These are phyloP conservation scores for Rhorus exstirpatorius DNA, from an alignment of 2,888 invertebrate genomes.

Conservation along the genomic window DNA sequence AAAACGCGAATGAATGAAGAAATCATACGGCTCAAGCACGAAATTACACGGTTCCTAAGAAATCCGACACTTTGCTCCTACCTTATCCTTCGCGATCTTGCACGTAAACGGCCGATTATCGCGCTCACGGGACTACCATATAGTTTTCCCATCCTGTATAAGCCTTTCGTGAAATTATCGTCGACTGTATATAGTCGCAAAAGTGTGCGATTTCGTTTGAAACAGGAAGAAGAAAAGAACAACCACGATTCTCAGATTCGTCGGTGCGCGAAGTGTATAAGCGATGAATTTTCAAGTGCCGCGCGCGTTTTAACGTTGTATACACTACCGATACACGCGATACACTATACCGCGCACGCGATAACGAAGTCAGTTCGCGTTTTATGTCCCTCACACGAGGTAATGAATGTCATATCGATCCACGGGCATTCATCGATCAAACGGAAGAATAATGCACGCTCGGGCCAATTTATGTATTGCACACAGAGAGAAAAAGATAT, in stretches of 20 bases:
- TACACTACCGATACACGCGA: too few species aligned
- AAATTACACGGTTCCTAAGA: slow-evolving; percentile 40
- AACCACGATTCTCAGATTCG: slow-evolving; percentile 7
- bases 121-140: background rate
- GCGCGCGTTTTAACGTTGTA: slow-evolving; percentile 27
- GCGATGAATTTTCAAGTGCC: slow-evolving; percentile 36
- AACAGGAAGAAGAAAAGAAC: slow-evolving; percentile 3
- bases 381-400: slow-evolving; percentile 24
- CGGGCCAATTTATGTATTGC: slow-evolving; percentile 34
- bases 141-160: background rate
- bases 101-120: slow-evolving; percentile 26
- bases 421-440: slow-evolving; percentile 60
- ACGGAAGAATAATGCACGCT: slow-evolving; percentile 60
- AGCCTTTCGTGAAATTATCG: slow-evolving; percentile 9
- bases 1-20: slow-evolving; percentile 48
- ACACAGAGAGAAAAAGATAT: background rate
- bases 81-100: slow-evolving; percentile 31
- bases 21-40: slow-evolving; percentile 51
- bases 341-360: slow-evolving; percentile 66
- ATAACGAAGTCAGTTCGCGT: slow-evolving; percentile 61
- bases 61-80: background rate
- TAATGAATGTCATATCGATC: slow-evolving; percentile 71
- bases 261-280: slow-evolving; percentile 3
- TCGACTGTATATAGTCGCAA: slow-evolving; percentile 12
- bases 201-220: slow-evolving; percentile 52